phyloP scores from a whole-genome alignment of 2,888 invertebrate species.

The Leucoptera coffeella region DNA sequence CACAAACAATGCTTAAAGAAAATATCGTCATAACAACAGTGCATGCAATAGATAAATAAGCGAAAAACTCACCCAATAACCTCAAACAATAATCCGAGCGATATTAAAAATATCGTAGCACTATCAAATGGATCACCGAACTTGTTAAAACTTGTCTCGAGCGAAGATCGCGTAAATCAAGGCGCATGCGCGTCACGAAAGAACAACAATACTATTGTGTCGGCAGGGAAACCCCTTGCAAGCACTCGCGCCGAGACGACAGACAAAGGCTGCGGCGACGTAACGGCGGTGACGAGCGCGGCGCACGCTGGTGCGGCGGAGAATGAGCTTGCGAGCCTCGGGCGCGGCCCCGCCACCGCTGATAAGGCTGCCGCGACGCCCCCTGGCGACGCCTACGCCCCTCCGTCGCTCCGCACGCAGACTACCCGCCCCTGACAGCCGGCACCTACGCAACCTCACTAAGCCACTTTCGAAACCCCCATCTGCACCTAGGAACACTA shows the following conservation, averaged over 20 bases:
- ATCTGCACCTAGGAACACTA: constrained; percentile 32
- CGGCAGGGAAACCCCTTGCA: constrained; percentile 44
- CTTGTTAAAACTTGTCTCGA: constrained; percentile 37
- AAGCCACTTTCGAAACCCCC: constrained; percentile 36
- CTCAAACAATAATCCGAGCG: too few relatives aligned
- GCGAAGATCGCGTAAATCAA: constrained; percentile 13
- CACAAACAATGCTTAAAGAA: too few relatives aligned
- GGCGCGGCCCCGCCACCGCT: constrained; percentile 49
- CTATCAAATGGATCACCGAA: too few relatives aligned
- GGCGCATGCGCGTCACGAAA: constrained; percentile 41
- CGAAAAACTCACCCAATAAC: too few relatives aligned
- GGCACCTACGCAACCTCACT: constrained; percentile 12
- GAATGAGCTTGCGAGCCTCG: constrained; percentile 35
- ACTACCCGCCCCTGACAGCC: constrained; percentile 19
- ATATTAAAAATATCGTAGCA: too few relatives aligned
- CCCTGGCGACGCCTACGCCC: constrained; percentile 52
- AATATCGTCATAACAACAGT: too few relatives aligned
- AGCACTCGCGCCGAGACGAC: constrained; percentile 27
- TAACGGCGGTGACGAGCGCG: constrained; percentile 36
- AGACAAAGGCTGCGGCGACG: constrained; percentile 53
- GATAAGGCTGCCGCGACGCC: constrained; percentile 53
- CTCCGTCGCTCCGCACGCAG: constrained; percentile 27
- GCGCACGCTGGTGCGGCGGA: constrained; percentile 37
- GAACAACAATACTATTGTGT: constrained; percentile 36
- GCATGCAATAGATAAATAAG: too few relatives aligned